Conservation (phyloP, 1,140 invertebrate genomes). For the Aphidius gifuensis region DNA sequence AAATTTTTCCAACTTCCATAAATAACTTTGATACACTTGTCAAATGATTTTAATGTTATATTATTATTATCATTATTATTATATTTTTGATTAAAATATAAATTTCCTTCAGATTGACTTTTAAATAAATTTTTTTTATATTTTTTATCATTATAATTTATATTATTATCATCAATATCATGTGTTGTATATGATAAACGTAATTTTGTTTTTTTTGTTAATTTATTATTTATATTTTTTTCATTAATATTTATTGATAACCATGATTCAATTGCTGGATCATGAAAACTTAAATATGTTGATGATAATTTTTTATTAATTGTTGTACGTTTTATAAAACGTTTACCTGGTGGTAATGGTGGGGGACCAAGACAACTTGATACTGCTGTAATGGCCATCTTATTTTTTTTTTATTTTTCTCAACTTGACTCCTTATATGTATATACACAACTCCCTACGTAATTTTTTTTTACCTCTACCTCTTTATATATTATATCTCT, state of each 20-base stretch:
- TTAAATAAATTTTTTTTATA: conserved; percentile 40
- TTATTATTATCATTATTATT: conserved; percentile 1
- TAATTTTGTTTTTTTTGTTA: conserved; percentile 16
- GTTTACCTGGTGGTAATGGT: conserved; percentile 51
- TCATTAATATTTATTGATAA: conserved; percentile 27
- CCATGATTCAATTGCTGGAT: conserved; percentile 51
- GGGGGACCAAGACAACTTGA: conserved; percentile 49
- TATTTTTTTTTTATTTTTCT: background rate
- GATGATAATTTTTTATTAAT: conserved; percentile 45
- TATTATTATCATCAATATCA: conserved; percentile 26
- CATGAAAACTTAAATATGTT: conserved; percentile 56
- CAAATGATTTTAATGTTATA: conserved; percentile 38
- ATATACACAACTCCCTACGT: background rate
- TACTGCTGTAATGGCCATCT: conserved; percentile 46
- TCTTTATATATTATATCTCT: conserved; percentile 1
- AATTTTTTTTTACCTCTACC: conserved; percentile 3
- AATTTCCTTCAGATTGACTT: conserved; percentile 53
- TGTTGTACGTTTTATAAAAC: conserved; percentile 38
- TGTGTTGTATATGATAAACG: conserved; percentile 15
- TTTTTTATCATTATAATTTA: background rate
- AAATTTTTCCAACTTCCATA: conserved; percentile 57
- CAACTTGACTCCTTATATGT: conserved; percentile 4
- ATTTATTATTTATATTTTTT: background rate
- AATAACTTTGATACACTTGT: conserved; percentile 54
- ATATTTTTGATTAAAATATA: conserved; percentile 22